Base-by-base conservation (phyloP, 1,140 invertebrate genomes). In the Hyposmocoma kahamanoa region DNA sequence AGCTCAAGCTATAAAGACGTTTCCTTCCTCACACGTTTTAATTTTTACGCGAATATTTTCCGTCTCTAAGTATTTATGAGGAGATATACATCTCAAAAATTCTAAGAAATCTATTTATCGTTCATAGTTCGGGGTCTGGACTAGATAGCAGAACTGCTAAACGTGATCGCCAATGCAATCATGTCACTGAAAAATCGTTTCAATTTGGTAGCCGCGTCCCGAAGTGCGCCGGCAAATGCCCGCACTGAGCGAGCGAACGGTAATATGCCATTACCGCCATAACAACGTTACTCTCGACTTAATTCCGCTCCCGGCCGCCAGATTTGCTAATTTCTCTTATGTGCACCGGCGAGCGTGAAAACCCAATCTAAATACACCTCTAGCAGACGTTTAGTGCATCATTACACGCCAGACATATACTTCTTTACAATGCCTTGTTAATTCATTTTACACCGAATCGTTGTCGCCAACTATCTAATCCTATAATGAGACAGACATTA, bases 211-310 rank as follows among this genome's bases (percentile, higher is more conserved):
- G 55, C 67, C 50, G 59, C 63, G 51, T 44, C 28, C 13, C 28
- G 13, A 10, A n/a, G 28, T 6, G 28, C 10, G 1, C 62, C 61
- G 62, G 67, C 70, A 75, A 73, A 76, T 72, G 61, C 49, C 62
- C 54, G 72, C 58, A 60, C 65, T 60, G 55, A 55, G 48, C 61
- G 55, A 55, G 48, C 55, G 51, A 58, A 57, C 68, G 60, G 66
- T 81, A 75, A 74, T 75, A 78, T 61, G 69, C 72, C 64, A 76
- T 80, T 76, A 72, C 56, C 56, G 55, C 62, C 67, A 64, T 80
- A 83, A 83, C 74, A 72, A 68, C 56, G 64, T 83, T 80, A 83
- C 72, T 72, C 65, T 70, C 72, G 59, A 76, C 72, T 78, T 80
- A 78, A 80, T 82, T 79, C 64, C 58, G 69, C 74, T 67, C 56